Evolutionary conservation across 2,888 invertebrate genomes (phyloP), one percentile per base, ranked within the genome.

Genomic region (Caradrina clavipalpis): DNA sequence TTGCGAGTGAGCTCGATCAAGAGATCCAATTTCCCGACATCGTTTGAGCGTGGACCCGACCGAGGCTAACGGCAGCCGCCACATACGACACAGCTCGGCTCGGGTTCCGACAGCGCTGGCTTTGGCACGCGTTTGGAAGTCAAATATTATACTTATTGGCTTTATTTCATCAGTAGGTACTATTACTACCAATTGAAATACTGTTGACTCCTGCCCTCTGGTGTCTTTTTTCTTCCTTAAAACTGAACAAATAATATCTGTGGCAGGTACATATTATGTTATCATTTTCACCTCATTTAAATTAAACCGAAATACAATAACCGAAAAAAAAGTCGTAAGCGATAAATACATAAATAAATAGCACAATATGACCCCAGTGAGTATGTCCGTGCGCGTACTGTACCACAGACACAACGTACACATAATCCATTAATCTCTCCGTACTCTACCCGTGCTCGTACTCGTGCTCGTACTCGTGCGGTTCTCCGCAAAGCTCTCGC

Each of bases 21-120:
- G 31, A 49, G 13, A 51, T 51, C 45, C 26, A 21, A 55, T 50
- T 19, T 54, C 21, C 47, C 19, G 22, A 10, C 22, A 21, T 73
- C 35, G 54, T 45, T 59, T 26, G 59, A 56, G 21, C 65, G 0
- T 50, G 19, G 55, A 47, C 35, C 21, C 11, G 61, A 35, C 42
- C 19, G n/a, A 4, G 11, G 22, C 53, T 45, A 56, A 60, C 39
- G 22, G n/a, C 26, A 51, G n/a, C 47, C 47, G 47, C n/a, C 8
- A 26, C 26, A 26, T 26, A 7, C 51, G 50, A 19, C 11, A 60
- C n/a, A 47, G 35, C 22, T 49, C 15, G 35, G 53, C 31, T 45
- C 31, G 42, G n/a, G 6, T 42, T 8, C 11, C 11, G 4, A 19
- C 22, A 19, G 11, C 22, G 35, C 15, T 7, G 66, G 22, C 39